Evolutionary conservation across 2,113 vertebrate genomes (phyloP).

Genomic region (Elanus axillaris): DNA sequence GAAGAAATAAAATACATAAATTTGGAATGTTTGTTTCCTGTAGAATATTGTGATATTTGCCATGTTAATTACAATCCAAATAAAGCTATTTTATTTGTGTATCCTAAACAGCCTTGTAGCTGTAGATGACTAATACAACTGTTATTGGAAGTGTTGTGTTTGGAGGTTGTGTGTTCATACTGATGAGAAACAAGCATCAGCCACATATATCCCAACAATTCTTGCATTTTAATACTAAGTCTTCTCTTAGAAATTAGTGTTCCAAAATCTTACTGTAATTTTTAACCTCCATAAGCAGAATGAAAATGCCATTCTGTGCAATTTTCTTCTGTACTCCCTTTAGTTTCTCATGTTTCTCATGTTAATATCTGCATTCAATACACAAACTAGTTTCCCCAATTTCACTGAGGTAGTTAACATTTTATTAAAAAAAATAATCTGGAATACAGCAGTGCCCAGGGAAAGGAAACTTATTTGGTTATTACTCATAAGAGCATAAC

Average conservation of each 20-base stretch:
- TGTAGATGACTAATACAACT: conserved; percentile 45
- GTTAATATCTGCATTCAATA: neutral
- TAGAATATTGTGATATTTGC: conserved; percentile 56
- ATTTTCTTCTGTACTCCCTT: neutral
- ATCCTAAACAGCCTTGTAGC: conserved; percentile 36
- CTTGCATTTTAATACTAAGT: neutral
- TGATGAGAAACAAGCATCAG: conserved; percentile 7
- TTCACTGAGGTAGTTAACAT: neutral
- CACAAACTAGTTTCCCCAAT: neutral
- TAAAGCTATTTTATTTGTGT: conserved; percentile 56
- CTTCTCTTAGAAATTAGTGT: neutral
- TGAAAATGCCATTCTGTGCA: neutral
- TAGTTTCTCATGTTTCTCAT: neutral
- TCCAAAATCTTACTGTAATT: neutral
- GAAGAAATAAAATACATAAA: conserved; percentile 53
- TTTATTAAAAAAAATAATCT: neutral
- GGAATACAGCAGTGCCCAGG: neutral
- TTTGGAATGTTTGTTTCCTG: conserved; percentile 54
- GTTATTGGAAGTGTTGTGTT: conserved; percentile 36
- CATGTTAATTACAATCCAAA: conserved; percentile 68
- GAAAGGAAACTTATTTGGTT: conserved; percentile 14
- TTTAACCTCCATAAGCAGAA: neutral
- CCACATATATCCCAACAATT: neutral
- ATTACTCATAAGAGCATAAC: neutral
- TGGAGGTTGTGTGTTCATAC: neutral